Conservation (phyloP, 2,888 invertebrate genomes). For the Tetramorium bicarinatum region DNA sequence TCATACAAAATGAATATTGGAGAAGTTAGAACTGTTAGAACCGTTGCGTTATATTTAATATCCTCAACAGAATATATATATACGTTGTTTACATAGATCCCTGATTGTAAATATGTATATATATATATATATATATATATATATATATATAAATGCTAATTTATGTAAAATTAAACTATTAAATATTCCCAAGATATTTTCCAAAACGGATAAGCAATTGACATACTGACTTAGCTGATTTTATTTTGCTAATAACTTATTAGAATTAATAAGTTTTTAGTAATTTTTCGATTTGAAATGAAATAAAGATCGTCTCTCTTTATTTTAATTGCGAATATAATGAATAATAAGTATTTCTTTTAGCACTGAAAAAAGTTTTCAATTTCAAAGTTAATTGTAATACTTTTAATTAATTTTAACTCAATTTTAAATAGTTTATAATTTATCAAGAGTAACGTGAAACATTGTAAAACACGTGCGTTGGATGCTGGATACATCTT, state of each 20-base stretch:
- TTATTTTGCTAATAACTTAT: constrained; percentile 11
- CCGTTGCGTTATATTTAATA: constrained; percentile 21
- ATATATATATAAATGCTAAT: neutral
- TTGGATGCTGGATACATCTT: neutral
- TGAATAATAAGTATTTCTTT: constrained; percentile 26
- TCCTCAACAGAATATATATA: neutral
- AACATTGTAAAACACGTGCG: neutral
- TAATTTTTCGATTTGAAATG: neutral
- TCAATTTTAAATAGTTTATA: neutral
- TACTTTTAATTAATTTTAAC: constrained; percentile 8
- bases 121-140: neutral
- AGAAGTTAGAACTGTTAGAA: neutral
- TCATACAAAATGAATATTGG: neutral
- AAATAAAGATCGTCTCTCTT: neutral
- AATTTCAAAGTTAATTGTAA: constrained; percentile 13
- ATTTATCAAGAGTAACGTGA: neutral
- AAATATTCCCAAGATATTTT: constrained; percentile 2
- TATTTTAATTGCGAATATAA: constrained; percentile 15
- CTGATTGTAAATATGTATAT: constrained; percentile 23
- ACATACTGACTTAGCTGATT: neutral
- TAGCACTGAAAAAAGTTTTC: constrained; percentile 1
- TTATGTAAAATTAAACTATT: constrained; percentile 12
- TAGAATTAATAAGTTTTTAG: constrained; percentile 12
- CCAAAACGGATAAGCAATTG: neutral
- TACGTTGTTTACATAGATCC: constrained; percentile 17